These are phyloP conservation scores for Lasioglossum leucozonium DNA, from an alignment of 2,888 invertebrate genomes.

Conservation along the genomic window DNA sequence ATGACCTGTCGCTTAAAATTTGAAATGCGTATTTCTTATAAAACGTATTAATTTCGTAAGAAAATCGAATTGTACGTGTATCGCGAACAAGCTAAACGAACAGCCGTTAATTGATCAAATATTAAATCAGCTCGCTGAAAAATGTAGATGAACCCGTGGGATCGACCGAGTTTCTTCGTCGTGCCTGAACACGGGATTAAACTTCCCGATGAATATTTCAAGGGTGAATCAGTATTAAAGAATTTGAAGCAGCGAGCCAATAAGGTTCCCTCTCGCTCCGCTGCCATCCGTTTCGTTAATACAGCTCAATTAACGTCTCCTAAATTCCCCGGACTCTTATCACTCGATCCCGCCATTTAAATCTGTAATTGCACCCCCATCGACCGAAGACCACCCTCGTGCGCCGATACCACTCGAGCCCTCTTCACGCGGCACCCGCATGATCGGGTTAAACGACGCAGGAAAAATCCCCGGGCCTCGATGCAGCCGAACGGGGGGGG, in stretches of 20 bases:
- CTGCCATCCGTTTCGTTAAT: background rate
- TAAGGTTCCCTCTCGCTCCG: no score
- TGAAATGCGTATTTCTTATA: no score
- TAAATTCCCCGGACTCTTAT: background rate
- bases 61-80: background rate
- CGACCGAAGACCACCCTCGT: conserved; percentile 1
- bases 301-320: conserved; percentile 5
- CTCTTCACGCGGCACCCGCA: conserved; percentile 33
- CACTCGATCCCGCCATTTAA: background rate
- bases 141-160: background rate
- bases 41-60: no score
- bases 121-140: background rate
- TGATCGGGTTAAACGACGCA: conserved; percentile 36
- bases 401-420: background rate
- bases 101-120: background rate
- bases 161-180: background rate
- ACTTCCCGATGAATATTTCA: background rate
- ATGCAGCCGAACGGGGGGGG: background rate
- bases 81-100: background rate
- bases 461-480: conserved; percentile 30
- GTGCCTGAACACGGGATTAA: background rate
- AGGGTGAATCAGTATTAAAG: background rate
- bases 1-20: no score
- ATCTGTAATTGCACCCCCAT: conserved; percentile 6
- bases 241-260: background rate